These are phyloP conservation scores for Galerucella nymphaeae DNA, from an alignment of 2,888 invertebrate genomes.

Conservation along the genomic window DNA sequence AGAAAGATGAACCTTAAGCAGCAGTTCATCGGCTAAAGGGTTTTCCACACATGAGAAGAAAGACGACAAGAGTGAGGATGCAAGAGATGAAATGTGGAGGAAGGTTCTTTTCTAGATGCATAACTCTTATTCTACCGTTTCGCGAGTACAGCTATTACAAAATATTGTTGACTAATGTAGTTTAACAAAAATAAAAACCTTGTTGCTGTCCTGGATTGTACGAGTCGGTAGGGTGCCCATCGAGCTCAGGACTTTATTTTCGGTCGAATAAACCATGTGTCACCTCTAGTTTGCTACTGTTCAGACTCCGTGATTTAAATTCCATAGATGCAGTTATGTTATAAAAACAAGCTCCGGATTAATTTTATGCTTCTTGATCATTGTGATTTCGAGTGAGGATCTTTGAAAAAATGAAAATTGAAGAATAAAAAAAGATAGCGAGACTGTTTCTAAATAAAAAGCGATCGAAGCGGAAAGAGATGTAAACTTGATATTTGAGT, in stretches of 20 bases:
- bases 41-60: too few species aligned
- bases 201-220: constrained; percentile 49
- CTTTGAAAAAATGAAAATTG: constrained; percentile 28
- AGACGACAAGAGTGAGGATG: too few species aligned
- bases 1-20: too few species aligned
- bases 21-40: too few species aligned
- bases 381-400: constrained; percentile 47
- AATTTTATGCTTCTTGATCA: constrained; percentile 46
- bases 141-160: too few species aligned
- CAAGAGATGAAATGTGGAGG: too few species aligned
- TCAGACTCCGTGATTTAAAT: constrained; percentile 61
- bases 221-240: constrained; percentile 53
- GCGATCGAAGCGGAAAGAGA: neutral
- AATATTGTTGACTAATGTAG: too few species aligned
- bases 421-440: neutral
- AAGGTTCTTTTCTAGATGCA: too few species aligned
- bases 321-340: constrained; percentile 60
- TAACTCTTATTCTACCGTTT: too few species aligned
- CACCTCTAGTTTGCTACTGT: constrained; percentile 62
- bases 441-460: neutral
- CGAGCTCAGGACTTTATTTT: constrained; percentile 53
- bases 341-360: constrained; percentile 52
- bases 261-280: constrained; percentile 60
- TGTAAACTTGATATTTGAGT: too few species aligned
- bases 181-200: neutral